phyloP scores from a whole-genome alignment of 2,888 invertebrate species.

The Brenthis ino region DNA sequence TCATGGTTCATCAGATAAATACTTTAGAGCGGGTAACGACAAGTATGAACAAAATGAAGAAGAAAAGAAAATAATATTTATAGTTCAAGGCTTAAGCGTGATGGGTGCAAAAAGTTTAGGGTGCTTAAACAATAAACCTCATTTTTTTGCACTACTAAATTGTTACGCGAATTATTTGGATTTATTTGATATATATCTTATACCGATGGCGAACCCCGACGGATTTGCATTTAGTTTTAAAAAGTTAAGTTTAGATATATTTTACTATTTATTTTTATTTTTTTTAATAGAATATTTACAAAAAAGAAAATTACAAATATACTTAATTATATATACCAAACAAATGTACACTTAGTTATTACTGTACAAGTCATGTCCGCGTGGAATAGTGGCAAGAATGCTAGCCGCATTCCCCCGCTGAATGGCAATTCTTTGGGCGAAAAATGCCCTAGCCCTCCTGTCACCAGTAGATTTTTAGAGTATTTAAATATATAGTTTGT shows the following conservation, averaged over 20 bases:
- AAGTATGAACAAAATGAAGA: slow-evolving; percentile 58
- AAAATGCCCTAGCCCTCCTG: no score
- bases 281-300: no score
- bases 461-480: no score
- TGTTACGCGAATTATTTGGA: slow-evolving; percentile 62
- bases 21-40: slow-evolving; percentile 51
- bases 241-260: slow-evolving; percentile 6
- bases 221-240: slow-evolving; percentile 43
- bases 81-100: slow-evolving; percentile 64
- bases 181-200: slow-evolving; percentile 67
- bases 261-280: not conserved
- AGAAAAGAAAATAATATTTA: slow-evolving; percentile 67
- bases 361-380: no score
- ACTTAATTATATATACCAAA: no score
- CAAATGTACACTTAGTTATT: no score
- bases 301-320: no score
- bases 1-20: slow-evolving; percentile 25
- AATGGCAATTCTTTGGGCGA: no score
- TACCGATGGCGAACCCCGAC: slow-evolving; percentile 73
- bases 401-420: no score
- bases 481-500: not conserved
- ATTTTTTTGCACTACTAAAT: slow-evolving; percentile 49
- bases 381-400: no score
- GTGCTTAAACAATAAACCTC: slow-evolving; percentile 40
- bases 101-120: slow-evolving; percentile 51